These are phyloP conservation scores for Magallana ariakensis DNA, from an alignment of 1,140 invertebrate species.

Conservation along the genomic window DNA sequence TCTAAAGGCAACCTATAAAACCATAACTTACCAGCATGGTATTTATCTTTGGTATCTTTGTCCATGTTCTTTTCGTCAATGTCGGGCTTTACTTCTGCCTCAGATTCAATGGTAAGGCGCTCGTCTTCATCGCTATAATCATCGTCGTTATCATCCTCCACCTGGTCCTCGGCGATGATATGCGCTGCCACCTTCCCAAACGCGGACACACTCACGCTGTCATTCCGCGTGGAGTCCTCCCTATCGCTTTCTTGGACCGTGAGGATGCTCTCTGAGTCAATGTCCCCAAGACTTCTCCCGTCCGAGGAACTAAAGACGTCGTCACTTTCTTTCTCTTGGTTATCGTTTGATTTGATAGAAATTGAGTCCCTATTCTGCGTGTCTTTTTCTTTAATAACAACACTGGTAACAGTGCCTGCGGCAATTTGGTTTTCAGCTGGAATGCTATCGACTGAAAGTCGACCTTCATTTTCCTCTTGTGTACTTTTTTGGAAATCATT, in stretches of 20 bases:
- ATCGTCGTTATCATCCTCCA: neutral
- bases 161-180: conserved; percentile 18
- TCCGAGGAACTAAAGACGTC: neutral
- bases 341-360: neutral
- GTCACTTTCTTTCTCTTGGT: neutral
- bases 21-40: conserved; percentile 14
- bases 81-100: neutral
- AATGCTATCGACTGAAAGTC: neutral
- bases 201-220: neutral
- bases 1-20: too few species aligned
- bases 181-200: conserved; percentile 35
- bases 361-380: neutral
- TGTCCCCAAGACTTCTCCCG: neutral
- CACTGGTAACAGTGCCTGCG: neutral
- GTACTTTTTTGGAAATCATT: neutral
- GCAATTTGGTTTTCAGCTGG: neutral
- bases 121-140: neutral
- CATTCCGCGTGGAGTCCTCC: neutral
- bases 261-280: neutral
- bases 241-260: conserved; percentile 1
- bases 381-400: neutral
- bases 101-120: neutral
- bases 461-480: neutral
- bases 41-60: conserved; percentile 38
- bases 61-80: conserved; percentile 41